These are phyloP conservation scores for Arctia plantaginis DNA, from an alignment of 2,888 invertebrate species.

Conservation along the genomic window DNA sequence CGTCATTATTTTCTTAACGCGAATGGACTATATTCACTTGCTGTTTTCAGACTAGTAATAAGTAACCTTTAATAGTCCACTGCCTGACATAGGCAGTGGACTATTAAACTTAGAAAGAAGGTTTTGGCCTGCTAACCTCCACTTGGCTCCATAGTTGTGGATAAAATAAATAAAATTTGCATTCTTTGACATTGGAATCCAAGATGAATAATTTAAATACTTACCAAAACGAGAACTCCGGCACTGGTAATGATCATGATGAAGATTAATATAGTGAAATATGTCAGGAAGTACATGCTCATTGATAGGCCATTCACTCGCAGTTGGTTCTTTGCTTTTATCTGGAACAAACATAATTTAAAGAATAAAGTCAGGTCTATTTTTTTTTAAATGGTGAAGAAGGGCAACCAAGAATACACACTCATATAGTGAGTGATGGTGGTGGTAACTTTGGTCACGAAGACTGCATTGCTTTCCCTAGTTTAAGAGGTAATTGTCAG, in stretches of 20 bases:
- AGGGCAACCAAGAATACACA: too few relatives aligned
- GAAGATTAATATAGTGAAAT: constrained; percentile 90
- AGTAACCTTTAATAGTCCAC: too few relatives aligned
- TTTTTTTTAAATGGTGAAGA: background rate
- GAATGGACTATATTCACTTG: background rate
- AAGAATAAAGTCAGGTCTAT: background rate
- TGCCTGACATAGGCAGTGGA: too few relatives aligned
- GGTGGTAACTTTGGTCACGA: too few relatives aligned
- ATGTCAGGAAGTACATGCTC: constrained; percentile 91
- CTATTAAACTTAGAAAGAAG: too few relatives aligned
- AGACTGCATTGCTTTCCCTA: too few relatives aligned
- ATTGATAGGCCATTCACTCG: constrained; percentile 93
- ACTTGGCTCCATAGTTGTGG: too few relatives aligned
- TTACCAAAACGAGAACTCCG: constrained; percentile 86
- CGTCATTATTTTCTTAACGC: background rate
- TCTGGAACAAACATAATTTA: constrained; percentile 81
- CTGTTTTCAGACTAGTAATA: too few relatives aligned
- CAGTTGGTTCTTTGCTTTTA: constrained; percentile 93
- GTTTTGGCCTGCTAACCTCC: too few relatives aligned
- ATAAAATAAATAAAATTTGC: too few relatives aligned
- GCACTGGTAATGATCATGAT: constrained; percentile 90
- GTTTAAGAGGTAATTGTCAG: too few relatives aligned
- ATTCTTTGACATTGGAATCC: background rate
- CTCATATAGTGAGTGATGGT: too few relatives aligned
- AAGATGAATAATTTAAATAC: constrained; percentile 34